These are phyloP conservation scores for Agriopis marginaria DNA, from an alignment of 2,888 invertebrate genomes.

Conservation along the genomic window DNA sequence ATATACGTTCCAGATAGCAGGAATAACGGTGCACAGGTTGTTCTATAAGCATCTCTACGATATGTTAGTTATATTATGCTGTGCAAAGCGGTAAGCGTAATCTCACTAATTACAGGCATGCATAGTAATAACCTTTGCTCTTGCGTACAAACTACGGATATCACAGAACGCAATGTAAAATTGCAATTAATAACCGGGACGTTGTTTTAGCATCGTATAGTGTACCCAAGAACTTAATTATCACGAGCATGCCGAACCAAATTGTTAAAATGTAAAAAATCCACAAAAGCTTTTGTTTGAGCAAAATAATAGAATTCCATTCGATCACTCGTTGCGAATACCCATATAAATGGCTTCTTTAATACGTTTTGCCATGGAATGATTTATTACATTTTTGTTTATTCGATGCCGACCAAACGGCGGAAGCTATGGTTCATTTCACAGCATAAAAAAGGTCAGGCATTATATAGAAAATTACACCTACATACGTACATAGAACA, in stretches of 20 bases:
- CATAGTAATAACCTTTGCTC: too few relatives aligned
- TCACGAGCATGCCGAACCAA: constrained; percentile 22
- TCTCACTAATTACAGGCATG: neutral
- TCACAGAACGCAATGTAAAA: neutral
- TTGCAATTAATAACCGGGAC: neutral
- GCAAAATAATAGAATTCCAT: constrained; percentile 34
- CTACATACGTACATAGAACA: neutral
- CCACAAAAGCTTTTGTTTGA: constrained; percentile 36
- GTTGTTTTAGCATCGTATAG: neutral
- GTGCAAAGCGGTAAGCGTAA: too few relatives aligned
- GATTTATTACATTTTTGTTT: constrained; percentile 36
- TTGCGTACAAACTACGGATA: neutral
- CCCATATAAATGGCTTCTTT: constrained; percentile 32
- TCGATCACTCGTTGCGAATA: constrained; percentile 31
- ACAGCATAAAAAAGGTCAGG: constrained; percentile 8
- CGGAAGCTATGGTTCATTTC: constrained; percentile 22
- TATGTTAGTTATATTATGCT: too few relatives aligned
- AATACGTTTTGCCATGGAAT: constrained; percentile 30
- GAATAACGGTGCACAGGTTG: too few relatives aligned
- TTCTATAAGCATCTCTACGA: too few relatives aligned
- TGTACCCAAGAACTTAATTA: constrained; percentile 15
- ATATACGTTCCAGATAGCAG: too few relatives aligned
- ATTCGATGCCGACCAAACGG: constrained; percentile 17
- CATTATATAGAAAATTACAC: neutral
- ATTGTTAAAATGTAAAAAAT: constrained; percentile 33